Evolutionary conservation across 2,797 vertebrate species (phyloP).

Genomic region (Chloroceryle inda): DNA sequence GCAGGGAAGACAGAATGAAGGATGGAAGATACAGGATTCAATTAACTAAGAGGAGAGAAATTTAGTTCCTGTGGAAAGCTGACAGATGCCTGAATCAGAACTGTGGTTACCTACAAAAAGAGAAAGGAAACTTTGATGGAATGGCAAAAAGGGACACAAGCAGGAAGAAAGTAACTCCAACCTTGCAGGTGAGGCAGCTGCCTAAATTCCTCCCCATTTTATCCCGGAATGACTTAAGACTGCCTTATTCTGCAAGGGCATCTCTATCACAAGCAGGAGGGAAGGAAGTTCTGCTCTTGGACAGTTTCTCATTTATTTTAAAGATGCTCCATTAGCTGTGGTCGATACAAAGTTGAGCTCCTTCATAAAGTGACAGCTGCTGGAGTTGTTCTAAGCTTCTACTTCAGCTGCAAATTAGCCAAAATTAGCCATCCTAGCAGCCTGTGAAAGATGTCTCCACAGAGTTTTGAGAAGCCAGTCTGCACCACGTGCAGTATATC

Average conservation of each 20-base stretch:
- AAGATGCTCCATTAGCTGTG: background rate
- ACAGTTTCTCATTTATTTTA: background rate
- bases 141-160: background rate
- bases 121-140: background rate
- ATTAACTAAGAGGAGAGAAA: background rate
- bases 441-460: background rate
- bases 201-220: background rate
- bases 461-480: background rate
- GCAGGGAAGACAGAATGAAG: background rate
- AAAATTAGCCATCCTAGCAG: background rate
- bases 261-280: background rate
- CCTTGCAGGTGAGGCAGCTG: background rate
- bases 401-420: background rate
- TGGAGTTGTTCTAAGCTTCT: background rate
- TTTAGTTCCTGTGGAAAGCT: background rate
- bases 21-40: background rate
- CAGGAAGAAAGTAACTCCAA: background rate
- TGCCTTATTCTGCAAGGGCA: background rate
- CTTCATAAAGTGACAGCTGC: background rate
- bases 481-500: background rate
- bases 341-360: background rate
- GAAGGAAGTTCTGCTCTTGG: background rate
- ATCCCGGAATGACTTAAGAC: background rate
- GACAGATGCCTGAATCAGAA: background rate
- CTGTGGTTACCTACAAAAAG: conserved; percentile 6